phyloP scores from a whole-genome alignment of 2,888 invertebrate genomes.

The Epinotia nisella region DNA sequence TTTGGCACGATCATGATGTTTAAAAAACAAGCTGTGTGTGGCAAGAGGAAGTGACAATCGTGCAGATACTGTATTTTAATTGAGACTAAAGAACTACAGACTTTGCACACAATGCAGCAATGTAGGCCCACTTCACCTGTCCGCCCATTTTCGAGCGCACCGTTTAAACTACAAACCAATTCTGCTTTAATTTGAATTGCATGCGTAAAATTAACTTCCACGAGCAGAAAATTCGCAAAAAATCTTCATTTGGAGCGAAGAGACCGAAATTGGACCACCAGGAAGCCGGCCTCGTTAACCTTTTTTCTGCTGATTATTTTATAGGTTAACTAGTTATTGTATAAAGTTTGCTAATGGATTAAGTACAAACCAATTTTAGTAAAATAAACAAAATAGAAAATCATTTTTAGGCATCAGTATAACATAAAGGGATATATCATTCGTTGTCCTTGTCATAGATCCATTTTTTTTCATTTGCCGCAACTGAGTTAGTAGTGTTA shows the following conservation, averaged over 20 bases:
- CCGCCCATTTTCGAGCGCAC: conserved; percentile 28
- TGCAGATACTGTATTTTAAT: conserved; percentile 36
- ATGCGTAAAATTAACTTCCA: conserved; percentile 40
- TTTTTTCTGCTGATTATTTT: background rate
- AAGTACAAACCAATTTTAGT: background rate
- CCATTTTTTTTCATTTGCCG: too few species aligned
- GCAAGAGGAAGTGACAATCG: conserved; percentile 34
- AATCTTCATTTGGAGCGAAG: background rate
- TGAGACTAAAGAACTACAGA: conserved; percentile 30
- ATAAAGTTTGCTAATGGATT: background rate
- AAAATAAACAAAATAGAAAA: background rate
- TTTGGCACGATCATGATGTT: background rate
- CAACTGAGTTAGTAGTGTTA: too few species aligned
- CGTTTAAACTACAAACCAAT: conserved; percentile 27
- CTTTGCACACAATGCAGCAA: conserved; percentile 33
- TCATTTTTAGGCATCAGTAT: background rate
- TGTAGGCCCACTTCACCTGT: conserved; percentile 35
- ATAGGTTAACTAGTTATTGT: background rate
- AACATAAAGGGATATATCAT: too few species aligned
- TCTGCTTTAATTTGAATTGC: conserved; percentile 42
- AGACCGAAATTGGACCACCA: conserved; percentile 41
- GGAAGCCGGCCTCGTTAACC: background rate
- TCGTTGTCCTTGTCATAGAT: too few species aligned
- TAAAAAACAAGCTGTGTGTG: conserved; percentile 20
- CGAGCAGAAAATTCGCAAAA: conserved; percentile 25